phyloP scores from a whole-genome alignment of 2,888 invertebrate species.

The Drosophila acutilabella region DNA sequence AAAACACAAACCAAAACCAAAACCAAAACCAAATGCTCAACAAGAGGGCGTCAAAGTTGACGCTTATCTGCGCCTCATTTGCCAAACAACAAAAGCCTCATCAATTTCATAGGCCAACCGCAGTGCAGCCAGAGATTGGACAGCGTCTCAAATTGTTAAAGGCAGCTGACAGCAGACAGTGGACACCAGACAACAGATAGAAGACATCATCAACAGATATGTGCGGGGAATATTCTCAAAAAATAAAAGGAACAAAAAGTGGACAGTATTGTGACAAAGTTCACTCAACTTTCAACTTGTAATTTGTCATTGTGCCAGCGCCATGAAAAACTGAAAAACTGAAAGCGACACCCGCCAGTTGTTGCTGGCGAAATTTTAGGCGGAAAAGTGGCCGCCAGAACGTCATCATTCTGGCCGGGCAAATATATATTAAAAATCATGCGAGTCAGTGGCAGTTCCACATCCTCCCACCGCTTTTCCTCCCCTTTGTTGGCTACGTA shows the following conservation, averaged over 20 bases:
- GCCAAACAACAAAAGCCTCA: constrained; percentile 76
- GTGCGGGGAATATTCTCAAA: constrained; percentile 32
- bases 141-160: constrained; percentile 40
- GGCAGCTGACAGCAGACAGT: constrained; percentile 58
- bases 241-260: constrained; percentile 14
- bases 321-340: constrained; percentile 53
- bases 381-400: constrained; percentile 46
- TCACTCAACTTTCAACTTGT: constrained; percentile 80
- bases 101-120: constrained; percentile 67
- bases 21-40: constrained; percentile 22
- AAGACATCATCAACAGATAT: constrained; percentile 34
- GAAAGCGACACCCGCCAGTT: constrained; percentile 61
- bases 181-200: constrained; percentile 36
- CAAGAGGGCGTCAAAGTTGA: constrained; percentile 73
- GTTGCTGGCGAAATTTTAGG: constrained; percentile 10
- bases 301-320: constrained; percentile 78
- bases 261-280: constrained; percentile 68
- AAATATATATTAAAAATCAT: constrained; percentile 53
- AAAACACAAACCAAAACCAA: constrained; percentile 22
- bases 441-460: constrained; percentile 40
- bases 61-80: constrained; percentile 77
- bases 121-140: constrained; percentile 53
- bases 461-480: neutral
- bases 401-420: constrained; percentile 62
- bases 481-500: constrained; percentile 53